Evolutionary conservation across 2,888 invertebrate species (phyloP).

Genomic region (Steinernema hermaphroditum): DNA sequence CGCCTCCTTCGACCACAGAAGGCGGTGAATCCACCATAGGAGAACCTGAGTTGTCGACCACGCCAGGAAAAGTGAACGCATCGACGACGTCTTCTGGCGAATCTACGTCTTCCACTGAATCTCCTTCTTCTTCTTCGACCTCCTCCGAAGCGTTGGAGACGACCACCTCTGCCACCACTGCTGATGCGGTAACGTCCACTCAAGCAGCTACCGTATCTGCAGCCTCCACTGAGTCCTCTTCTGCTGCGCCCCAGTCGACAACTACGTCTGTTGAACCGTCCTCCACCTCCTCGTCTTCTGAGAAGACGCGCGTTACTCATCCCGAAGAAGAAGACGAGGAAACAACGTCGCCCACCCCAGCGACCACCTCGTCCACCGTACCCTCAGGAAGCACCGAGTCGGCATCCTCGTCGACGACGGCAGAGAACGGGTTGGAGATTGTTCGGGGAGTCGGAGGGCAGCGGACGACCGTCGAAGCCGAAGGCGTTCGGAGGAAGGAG

Average conservation of each 20-base stretch:
- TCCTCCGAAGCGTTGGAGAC: not conserved
- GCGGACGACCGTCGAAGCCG: not conserved
- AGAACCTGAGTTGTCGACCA: no score
- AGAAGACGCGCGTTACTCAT: not conserved
- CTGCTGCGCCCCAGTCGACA: no score
- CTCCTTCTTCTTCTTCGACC: not conserved
- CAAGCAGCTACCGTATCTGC: no score
- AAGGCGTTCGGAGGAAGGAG: not conserved
- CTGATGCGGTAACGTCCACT: no score
- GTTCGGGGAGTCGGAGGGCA: not conserved
- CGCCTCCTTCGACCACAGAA: no score
- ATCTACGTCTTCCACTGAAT: not conserved
- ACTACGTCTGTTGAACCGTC: no score
- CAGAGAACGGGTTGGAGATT: not conserved
- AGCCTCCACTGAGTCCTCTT: no score
- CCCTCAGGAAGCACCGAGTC: not conserved
- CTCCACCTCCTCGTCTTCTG: no score
- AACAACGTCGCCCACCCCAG: not conserved
- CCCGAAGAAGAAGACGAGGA: constrained; percentile 25
- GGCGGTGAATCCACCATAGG: no score
- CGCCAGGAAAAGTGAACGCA: no score
- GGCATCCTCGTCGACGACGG: not conserved
- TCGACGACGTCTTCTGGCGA: not conserved
- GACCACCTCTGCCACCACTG: no score
- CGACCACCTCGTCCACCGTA: not conserved